phyloP scores from a whole-genome alignment of 2,797 vertebrate genomes.

The Microctenopoma steveboyesi region DNA sequence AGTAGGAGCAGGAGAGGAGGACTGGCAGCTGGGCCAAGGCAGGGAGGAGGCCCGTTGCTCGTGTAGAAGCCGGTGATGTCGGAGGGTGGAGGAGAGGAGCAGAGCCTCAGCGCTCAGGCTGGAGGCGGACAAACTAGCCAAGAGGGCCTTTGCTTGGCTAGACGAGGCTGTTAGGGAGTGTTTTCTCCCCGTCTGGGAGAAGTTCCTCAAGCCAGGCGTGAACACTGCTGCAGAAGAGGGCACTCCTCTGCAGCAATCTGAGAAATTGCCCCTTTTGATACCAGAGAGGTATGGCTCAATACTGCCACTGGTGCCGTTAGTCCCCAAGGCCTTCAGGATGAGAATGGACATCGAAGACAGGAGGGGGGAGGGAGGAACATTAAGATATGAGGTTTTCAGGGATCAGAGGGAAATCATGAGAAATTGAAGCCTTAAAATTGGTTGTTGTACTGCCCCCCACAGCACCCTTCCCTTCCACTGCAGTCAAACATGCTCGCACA shows the following conservation, averaged over 20 bases:
- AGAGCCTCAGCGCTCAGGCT: conserved; percentile 81
- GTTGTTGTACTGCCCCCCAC: conserved; percentile 50
- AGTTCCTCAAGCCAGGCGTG: conserved; percentile 73
- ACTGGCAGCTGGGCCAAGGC: conserved; percentile 66
- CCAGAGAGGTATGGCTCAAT: conserved; percentile 73
- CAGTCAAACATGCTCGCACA: conserved; percentile 58
- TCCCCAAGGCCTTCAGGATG: conserved; percentile 71
- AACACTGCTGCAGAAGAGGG: conserved; percentile 60
- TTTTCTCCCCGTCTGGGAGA: conserved; percentile 69
- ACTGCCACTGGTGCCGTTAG: conserved; percentile 56
- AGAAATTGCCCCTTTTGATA: conserved; percentile 77
- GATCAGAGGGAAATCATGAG: conserved; percentile 65
- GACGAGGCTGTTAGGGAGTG: conserved; percentile 73
- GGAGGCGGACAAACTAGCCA: conserved; percentile 79
- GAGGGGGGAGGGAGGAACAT: conserved; percentile 37
- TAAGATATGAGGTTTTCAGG: conserved; percentile 59
- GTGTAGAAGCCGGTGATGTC: conserved; percentile 77
- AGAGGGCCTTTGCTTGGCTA: conserved; percentile 79
- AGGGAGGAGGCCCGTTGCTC: conserved; percentile 78
- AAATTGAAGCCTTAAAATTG: conserved; percentile 68
- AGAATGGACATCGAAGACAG: conserved; percentile 66
- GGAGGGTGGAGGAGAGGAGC: conserved; percentile 82
- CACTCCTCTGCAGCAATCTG: conserved; percentile 50
- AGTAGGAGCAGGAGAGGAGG: conserved; percentile 56
- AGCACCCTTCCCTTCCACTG: conserved; percentile 46